Conservation (phyloP, 2,797 vertebrate genomes). For the Fistularia commersonii region DNA sequence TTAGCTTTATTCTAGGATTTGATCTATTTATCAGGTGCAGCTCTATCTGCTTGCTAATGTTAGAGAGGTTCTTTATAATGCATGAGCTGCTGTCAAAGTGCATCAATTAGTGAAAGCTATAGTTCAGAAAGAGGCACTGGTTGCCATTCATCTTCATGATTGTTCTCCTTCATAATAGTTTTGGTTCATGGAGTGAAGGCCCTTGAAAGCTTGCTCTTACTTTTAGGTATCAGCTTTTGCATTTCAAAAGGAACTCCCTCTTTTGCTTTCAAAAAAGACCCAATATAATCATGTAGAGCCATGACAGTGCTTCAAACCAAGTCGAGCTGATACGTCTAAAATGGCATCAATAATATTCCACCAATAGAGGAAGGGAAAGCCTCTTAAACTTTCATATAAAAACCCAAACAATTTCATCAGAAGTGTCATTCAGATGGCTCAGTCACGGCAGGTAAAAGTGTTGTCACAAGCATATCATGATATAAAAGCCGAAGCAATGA, state of each 20-base stretch:
- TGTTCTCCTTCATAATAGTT: conserved; percentile 10
- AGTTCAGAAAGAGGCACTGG: conserved; percentile 19
- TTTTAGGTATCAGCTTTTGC: conserved; percentile 23
- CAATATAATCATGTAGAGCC: conserved; percentile 55
- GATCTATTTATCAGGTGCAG: conserved; percentile 1
- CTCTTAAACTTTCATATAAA: conserved; percentile 48
- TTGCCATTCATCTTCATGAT: conserved; percentile 28
- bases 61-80: conserved; percentile 15
- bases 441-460: conserved; percentile 41
- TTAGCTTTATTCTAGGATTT: background rate
- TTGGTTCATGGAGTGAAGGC: background rate
- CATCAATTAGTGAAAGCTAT: conserved; percentile 38
- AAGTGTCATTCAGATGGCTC: conserved; percentile 11
- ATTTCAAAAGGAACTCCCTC: conserved; percentile 19
- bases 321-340: conserved; percentile 43
- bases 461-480: conserved; percentile 26
- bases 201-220: conserved; percentile 13
- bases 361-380: conserved; percentile 18
- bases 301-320: conserved; percentile 57
- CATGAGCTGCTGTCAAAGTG: conserved; percentile 30
- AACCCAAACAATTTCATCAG: conserved; percentile 39
- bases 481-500: conserved; percentile 21
- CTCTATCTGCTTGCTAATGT: conserved; percentile 27
- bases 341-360: conserved; percentile 44
- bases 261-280: conserved; percentile 17